Evolutionary conservation across 1,140 invertebrate genomes (phyloP), one percentile per base, ranked within the genome.

Genomic region (Augochlora pura): DNA sequence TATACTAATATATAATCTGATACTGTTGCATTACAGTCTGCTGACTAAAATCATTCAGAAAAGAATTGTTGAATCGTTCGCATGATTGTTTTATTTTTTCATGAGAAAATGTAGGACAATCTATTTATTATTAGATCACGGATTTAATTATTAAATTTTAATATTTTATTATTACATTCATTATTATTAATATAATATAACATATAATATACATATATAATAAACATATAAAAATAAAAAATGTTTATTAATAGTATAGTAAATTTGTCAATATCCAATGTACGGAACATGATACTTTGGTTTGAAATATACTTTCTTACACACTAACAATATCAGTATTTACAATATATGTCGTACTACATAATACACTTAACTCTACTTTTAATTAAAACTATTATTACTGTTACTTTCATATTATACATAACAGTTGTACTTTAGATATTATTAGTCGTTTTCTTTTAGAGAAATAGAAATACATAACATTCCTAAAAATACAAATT

Each of bases 231-330:
- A 25, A 67, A 49, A 65, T 83, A 83, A 80, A 39, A 86, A 72
- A 81, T 68, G 81, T 77, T 83, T 72, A 84, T 76, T 79, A 74
- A 46, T 85, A 76, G 66, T 74, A 83, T 57, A 70, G 8, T 86
- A 79, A 60, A 77, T 63, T 62, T 81, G 57, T 67, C 49, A 76
- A 71, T 81, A 82, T 69, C 60, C 57, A 77, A 81, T 32, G 46
- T 72, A 82, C 88, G 86, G 81, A 88, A 88, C 80, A 79, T 79
- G 69, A 86, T 82, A 83, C 80, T 84, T 88, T 88, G 84, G 84
- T 88, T 88, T 88, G 57, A 80, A 83, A 84, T 84, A 80, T 83
- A 85, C 59, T 87, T 87, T 85, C 72, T 79, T 83, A 77, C 68
- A 54, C 68, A 81, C 80, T 86, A 83, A 86, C 77, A 70, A 69